Evolutionary conservation across 2,888 invertebrate genomes (phyloP), one percentile per base, ranked within the genome.

Genomic region (Chirona hameri): DNA sequence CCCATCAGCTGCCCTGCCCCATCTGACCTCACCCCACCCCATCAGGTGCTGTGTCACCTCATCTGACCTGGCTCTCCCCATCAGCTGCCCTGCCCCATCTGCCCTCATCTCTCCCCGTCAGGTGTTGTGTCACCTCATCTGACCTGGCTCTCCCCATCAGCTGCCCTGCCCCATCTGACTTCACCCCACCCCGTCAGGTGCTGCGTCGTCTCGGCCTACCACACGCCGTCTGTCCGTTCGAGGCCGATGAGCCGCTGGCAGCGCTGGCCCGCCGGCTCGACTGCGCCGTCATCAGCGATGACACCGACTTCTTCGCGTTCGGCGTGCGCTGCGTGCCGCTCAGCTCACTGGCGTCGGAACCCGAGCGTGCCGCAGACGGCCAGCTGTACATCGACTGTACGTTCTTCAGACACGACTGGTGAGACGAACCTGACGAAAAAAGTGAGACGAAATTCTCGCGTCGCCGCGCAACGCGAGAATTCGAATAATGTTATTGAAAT

Each of bases 281-380:
- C 69, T 97, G 96, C 86, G 97, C 97, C 0, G 93, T 98, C 3
- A 88, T 98, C 7, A 97, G 96, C 86, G 94, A 93, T 86, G 98
- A 98, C 88, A 97, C 97, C 0, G 98, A 98, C 89, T 98, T 97
- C 89, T 97, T 93, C 86, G 93, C 98, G 85, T 95, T 93, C 88
- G 93, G 95, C 88, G 92, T 95, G 0, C 88, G 90, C 2, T 96
- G 95, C 86, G 93, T 98, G 85, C 95, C 95, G 0, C 92, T 95
- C 52, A 87, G 88, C 65, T 85, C 85, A 18, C 72, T 87, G 46
- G 79, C 55, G 18, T 81, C 79, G 55, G 81, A 82, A 18, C 60
- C 27, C 80, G 84, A 83, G 81, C 83, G 39, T 80, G 83, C 48
- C 52, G 57, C 4, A 79, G 65, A 29, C 81, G 57, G 82, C 60